Evolutionary conservation across 2,113 vertebrate genomes (phyloP), one percentile per base, ranked within the genome.

Genomic region (Menura novaehollandiae): DNA sequence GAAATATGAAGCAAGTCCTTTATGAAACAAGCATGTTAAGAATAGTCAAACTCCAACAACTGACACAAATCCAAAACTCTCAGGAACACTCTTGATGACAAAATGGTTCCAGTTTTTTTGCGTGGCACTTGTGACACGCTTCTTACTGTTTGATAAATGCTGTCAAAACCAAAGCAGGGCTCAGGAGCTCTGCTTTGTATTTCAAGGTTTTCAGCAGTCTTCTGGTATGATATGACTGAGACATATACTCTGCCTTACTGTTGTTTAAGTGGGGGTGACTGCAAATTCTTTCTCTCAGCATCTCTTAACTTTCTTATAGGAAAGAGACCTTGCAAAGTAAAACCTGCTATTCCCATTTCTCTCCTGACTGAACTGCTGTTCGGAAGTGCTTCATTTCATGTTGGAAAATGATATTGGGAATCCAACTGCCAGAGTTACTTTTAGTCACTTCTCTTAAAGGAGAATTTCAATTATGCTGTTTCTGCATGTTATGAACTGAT

Each of bases 91-190:
- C 22, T 64, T 44, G 41, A n/a, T 59, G 23, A 44, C 6, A 49
- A 83, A 88, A 80, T 13, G 2, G 3, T 41, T 33, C 5, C 37
- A 51, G 41, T 11, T 77, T 85, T 85, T 74, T 26, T 23, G 4
- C 1, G 3, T 0, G 0, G 13, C 23, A 41, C 15, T 62, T 62
- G 24, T n/a, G 59, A 86, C 62, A 64, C 44, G 14, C 14, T 77
- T 80, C 41, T 69, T 9, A 4, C 15, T 6, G 2, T 85, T 66
- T 8, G 4, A 9, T 53, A 74, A 17, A 17, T 3, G 9, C 13
- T 75, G 32, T 26, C 33, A 85, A 47, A 88, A 37, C 13, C 22
- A 47, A 58, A 44, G 30, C 3, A 2, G 10, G 13, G 5, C 13
- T 78, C 43, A 73, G 72, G 32, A 58, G 1, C 16, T 58, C 35